Evolutionary conservation across 2,797 vertebrate species (phyloP), one percentile per base, ranked within the genome.

Genomic region (Valencia hispanica): DNA sequence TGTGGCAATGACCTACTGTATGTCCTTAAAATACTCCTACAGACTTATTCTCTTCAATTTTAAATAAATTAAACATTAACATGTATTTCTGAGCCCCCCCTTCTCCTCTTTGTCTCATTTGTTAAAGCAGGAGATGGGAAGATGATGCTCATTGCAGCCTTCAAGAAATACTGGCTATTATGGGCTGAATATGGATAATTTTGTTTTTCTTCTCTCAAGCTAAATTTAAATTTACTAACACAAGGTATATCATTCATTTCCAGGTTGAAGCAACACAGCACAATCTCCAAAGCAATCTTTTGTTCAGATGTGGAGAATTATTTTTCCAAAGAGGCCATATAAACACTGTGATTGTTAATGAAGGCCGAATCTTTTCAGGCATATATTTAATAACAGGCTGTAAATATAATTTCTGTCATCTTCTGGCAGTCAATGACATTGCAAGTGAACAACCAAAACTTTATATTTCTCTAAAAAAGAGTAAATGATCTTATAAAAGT

Each of bases 1-100:
- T 25, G 70, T 63, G 36, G 77, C 79, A 61, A 77, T 80, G 84
- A 86, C 84, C 87, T 73, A 51, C 50, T 39, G 48, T 66, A 12
- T 73, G 74, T 81, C 76, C 81, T 78, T 22, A 74, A 78, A 80
- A 74, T 77, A 55, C 12, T 79, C 47, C 55, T 25, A 30, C 70
- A 51, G 30, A 74, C 55, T 78, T 43, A 73, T 72, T 25, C 34
- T 70, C 36, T 73, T 73, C 74, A 48, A 66, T 34, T 79, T 66
- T 75, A 25, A 30, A 53, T 43, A 78, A 79, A 82, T 81, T 85
- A 78, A 85, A 72, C 82, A 34, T 57, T 53, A 47, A 15, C 59
- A 81, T 70, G 25, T 66, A 77, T 82, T 68, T 79, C 50, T 36
- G 55, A 70, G 34, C 17, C 59, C 41, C 68, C n/a, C 43, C 73